phyloP scores from a whole-genome alignment of 2,797 vertebrate genomes.

The Squalus acanthias region DNA sequence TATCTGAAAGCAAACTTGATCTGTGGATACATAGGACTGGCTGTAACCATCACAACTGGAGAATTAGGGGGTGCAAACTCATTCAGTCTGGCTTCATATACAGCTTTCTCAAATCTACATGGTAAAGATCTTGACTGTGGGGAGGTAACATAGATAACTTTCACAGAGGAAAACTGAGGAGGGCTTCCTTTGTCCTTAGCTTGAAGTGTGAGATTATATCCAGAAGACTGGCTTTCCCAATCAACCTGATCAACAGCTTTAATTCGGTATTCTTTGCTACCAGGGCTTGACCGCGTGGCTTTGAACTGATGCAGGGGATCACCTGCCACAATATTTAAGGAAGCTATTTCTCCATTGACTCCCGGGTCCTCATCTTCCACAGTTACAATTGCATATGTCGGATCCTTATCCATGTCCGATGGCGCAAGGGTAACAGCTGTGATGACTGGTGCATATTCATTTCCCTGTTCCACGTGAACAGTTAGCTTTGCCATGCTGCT shows the following conservation, averaged over 20 bases:
- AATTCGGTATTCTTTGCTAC: slow-evolving; percentile 90
- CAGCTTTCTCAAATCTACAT: slow-evolving; percentile 73
- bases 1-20: slow-evolving; percentile 80
- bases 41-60: slow-evolving; percentile 83
- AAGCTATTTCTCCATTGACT: slow-evolving; percentile 87
- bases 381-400: slow-evolving; percentile 77
- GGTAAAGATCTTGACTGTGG: slow-evolving; percentile 79
- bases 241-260: slow-evolving; percentile 75
- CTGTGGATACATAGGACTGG: slow-evolving; percentile 73
- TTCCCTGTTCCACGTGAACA: slow-evolving; percentile 84
- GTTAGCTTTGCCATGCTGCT: slow-evolving; percentile 91
- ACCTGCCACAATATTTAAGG: slow-evolving; percentile 83
- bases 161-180: slow-evolving; percentile 82
- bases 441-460: slow-evolving; percentile 78
- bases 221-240: slow-evolving; percentile 85
- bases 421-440: slow-evolving; percentile 71
- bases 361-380: slow-evolving; percentile 88
- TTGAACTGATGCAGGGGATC: slow-evolving; percentile 86
- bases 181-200: slow-evolving; percentile 94
- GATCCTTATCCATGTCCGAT: slow-evolving; percentile 75
- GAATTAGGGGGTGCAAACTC: slow-evolving; percentile 87
- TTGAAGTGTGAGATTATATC: slow-evolving; percentile 92
- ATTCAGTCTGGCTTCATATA: slow-evolving; percentile 86
- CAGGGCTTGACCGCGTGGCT: slow-evolving; percentile 77
- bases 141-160: slow-evolving; percentile 78